phyloP scores from a whole-genome alignment of 2,888 invertebrate genomes.

The Heliconius sara region DNA sequence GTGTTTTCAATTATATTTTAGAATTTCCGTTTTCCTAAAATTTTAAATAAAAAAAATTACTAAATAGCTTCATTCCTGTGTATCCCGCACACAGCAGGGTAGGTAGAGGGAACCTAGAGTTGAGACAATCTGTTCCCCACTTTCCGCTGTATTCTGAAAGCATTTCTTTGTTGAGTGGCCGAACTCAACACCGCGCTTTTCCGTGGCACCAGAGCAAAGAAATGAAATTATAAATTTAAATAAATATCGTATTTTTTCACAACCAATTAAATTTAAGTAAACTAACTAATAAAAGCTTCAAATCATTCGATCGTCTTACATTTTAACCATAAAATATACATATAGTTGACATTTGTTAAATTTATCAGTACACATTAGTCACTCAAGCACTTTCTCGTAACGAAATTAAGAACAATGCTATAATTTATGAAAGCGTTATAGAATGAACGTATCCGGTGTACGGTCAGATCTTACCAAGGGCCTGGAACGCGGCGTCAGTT shows the following conservation, averaged over 20 bases:
- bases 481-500: constrained; percentile 30
- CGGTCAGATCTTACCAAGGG: constrained; percentile 20
- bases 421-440: constrained; percentile 15
- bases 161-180: too few species aligned
- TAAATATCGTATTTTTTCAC: too few species aligned
- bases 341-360: background rate
- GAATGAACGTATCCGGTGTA: constrained; percentile 22
- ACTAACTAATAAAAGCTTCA: too few species aligned
- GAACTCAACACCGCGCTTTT: too few species aligned
- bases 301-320: background rate
- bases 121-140: too few species aligned
- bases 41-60: too few species aligned
- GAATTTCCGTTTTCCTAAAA: background rate
- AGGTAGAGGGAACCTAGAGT: too few species aligned
- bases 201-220: too few species aligned
- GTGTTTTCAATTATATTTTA: background rate
- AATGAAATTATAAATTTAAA: too few species aligned
- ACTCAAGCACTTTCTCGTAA: background rate
- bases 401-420: background rate
- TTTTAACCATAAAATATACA: background rate
- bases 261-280: background rate
- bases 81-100: too few species aligned
- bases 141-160: too few species aligned
- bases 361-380: constrained; percentile 6
- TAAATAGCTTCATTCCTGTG: too few species aligned